Evolutionary conservation across 2,797 vertebrate genomes (phyloP), one percentile per base, ranked within the genome.

Genomic region (Gorsachius magnificus): DNA sequence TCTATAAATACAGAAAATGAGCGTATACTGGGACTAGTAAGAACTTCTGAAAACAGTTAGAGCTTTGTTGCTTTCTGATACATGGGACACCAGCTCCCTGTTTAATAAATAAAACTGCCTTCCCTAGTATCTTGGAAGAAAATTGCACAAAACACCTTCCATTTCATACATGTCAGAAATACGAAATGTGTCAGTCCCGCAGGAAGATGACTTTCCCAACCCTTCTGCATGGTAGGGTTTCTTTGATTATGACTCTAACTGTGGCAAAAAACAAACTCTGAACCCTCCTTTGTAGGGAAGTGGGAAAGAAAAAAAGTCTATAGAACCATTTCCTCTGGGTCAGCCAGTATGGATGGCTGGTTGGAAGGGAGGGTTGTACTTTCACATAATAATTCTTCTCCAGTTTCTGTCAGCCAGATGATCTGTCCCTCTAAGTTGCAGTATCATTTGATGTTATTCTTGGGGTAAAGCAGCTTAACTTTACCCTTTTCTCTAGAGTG

Each of bases 291-390:
- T 80, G 7, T 20, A 81, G 25, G 7, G 19, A 58, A 71, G 6
- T 11, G 4, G 18, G 29, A 43, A 85, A 79, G 35, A 51, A 60
- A 82, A 72, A 69, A n/a, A 19, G 0, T 53, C 28, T 35, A 1
- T 6, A 8, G 9, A 10, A 18, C 16, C 11, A 11, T 26, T 11
- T 36, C 1, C 22, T 13, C 2, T 33, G 53, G 12, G 8, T 1
- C 87, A 28, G 4, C 4, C n/a, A 51, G 6, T 31, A 31, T 10
- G 45, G 10, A 36, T 60, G 20, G 3, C 5, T 86, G 9, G 6
- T 9, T 80, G 26, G 8, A 87, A 66, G 29, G 16, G 10, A 56
- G 1, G 12, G 6, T 21, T 79, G n/a, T 21, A n/a, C 22, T 43
- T 71, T 46, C 31, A 26, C 0, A 0, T 38, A 24, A 31, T 5